Evolutionary conservation across 1,140 invertebrate genomes (phyloP).

Genomic region (Drosophila ironensis): DNA sequence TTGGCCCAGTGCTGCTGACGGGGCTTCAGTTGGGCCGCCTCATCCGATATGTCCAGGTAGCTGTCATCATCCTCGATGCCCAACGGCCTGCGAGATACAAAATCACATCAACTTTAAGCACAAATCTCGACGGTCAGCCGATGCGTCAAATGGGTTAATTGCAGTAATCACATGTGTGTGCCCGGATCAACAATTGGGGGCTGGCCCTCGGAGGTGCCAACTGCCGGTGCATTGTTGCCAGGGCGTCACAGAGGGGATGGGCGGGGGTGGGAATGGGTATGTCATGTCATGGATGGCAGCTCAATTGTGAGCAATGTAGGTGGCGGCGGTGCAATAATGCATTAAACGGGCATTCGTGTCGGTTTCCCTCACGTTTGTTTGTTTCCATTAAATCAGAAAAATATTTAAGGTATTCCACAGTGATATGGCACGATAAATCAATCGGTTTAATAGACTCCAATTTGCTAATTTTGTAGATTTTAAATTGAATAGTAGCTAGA

Average conservation of each 20-base stretch:
- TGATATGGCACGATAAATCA: background rate
- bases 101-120: background rate
- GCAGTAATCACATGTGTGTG: slow-evolving; percentile 60
- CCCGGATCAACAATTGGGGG: slow-evolving; percentile 46
- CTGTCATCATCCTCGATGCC: slow-evolving; percentile 87
- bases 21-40: slow-evolving; percentile 87
- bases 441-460: too few relatives aligned
- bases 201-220: slow-evolving; percentile 47
- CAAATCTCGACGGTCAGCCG: slow-evolving; percentile 27
- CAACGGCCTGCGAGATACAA: slow-evolving; percentile 83
- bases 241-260: slow-evolving; percentile 9
- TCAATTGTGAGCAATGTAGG: slow-evolving; percentile 1
- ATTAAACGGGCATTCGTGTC: slow-evolving; percentile 21
- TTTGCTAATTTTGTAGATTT: too few relatives aligned
- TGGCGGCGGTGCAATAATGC: slow-evolving; percentile 32
- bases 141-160: slow-evolving; percentile 70
- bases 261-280: slow-evolving; percentile 13
- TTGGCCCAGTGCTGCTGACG: slow-evolving; percentile 92
- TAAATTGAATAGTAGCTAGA: too few relatives aligned
- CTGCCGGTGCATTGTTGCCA: slow-evolving; percentile 55
- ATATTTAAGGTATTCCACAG: slow-evolving; percentile 7
- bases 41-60: slow-evolving; percentile 85
- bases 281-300: slow-evolving; percentile 22
- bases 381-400: slow-evolving; percentile 21
- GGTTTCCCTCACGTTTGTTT: background rate